These are phyloP conservation scores for Acanthiza pusilla DNA, from an alignment of 2,797 vertebrate genomes.

Conservation along the genomic window DNA sequence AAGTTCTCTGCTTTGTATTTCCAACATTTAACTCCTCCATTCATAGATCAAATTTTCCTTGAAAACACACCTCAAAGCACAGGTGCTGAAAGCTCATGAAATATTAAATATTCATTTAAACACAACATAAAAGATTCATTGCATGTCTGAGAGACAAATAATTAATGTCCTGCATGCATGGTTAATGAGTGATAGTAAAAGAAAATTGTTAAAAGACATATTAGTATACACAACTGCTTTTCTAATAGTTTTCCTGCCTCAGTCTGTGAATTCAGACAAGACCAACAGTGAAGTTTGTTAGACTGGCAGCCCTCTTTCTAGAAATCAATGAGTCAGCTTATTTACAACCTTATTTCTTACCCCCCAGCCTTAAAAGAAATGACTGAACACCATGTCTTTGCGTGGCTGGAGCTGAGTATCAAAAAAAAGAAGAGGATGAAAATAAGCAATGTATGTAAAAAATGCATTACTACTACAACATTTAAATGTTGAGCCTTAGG, in stretches of 20 bases:
- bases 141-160: background rate
- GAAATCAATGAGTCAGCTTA: background rate
- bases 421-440: background rate
- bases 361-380: background rate
- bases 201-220: background rate
- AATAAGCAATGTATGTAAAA: background rate
- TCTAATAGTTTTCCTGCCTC: background rate
- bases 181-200: background rate
- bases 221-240: background rate
- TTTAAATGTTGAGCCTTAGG: background rate
- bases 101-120: slow-evolving; percentile 1
- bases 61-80: background rate
- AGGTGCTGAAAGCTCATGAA: background rate
- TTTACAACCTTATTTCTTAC: background rate
- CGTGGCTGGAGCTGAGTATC: background rate
- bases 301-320: background rate
- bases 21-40: background rate
- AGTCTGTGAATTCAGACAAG: background rate
- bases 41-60: background rate
- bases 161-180: background rate
- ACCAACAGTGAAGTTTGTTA: background rate
- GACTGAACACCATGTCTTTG: background rate
- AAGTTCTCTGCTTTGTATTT: background rate
- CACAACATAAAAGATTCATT: background rate
- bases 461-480: background rate